Percentiles rank a stretch among this genome's conserved stretches.
These are phyloP conservation scores for Alosa alosa DNA, from an alignment of 2,113 vertebrate genomes.

Conservation along the genomic window DNA sequence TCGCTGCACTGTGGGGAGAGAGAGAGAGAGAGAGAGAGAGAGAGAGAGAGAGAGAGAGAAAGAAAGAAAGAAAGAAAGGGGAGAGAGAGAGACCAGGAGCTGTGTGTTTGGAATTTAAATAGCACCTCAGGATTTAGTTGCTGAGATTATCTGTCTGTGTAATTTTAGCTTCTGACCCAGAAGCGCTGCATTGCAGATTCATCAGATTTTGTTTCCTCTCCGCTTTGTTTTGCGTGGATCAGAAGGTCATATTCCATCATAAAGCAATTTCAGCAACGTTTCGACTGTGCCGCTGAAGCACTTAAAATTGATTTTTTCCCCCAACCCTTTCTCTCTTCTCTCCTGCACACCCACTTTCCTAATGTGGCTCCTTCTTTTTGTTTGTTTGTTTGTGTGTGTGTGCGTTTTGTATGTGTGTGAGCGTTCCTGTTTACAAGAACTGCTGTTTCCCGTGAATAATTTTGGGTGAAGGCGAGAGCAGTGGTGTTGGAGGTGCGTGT, in stretches of 20 bases:
- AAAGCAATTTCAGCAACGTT: constrained; percentile 51
- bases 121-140: constrained; percentile 41
- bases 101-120: constrained; percentile 51
- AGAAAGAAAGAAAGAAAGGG: too few species aligned
- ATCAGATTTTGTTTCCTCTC: constrained; percentile 44
- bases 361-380: constrained; percentile 33
- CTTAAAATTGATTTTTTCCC: constrained; percentile 43
- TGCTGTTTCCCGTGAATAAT: background rate
- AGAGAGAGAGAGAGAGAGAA: background rate
- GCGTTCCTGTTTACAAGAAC: constrained; percentile 34
- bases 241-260: constrained; percentile 53
- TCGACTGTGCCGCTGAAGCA: constrained; percentile 34
- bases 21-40: background rate
- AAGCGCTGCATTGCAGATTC: constrained; percentile 53
- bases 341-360: constrained; percentile 5
- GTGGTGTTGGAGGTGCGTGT: background rate
- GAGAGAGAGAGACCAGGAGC: constrained; percentile 28
- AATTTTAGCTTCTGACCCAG: constrained; percentile 53
- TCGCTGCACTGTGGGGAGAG: background rate
- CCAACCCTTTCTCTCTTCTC: constrained; percentile 13
- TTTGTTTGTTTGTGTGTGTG: background rate
- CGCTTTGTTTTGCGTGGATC: constrained; percentile 44
- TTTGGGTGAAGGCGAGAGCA: background rate
- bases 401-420: background rate
- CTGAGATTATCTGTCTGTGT: constrained; percentile 54